Evolutionary conservation across 1,140 invertebrate species (phyloP).

Genomic region (Octopus bimaculoides): DNA sequence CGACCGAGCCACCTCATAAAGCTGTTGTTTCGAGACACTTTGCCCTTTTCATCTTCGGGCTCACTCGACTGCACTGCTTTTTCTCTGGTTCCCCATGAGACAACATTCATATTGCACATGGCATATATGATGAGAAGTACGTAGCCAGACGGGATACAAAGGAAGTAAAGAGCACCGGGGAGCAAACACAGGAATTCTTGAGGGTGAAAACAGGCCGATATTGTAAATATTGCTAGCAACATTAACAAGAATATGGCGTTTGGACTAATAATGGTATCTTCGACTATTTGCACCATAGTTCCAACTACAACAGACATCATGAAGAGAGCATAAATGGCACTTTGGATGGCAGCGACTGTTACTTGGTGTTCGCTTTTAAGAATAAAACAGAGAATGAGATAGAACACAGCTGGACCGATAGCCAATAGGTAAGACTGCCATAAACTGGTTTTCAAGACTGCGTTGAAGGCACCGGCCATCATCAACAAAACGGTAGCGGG

Average conservation of each 20-base stretch:
- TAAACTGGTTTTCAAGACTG: slow-evolving; percentile 49
- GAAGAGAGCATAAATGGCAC: slow-evolving; percentile 89
- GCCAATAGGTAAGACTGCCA: slow-evolving; percentile 58
- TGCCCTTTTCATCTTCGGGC: slow-evolving; percentile 28
- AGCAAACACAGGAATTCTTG: slow-evolving; percentile 98
- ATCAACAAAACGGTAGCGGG: slow-evolving; percentile 68
- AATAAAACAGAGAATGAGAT: slow-evolving; percentile 60
- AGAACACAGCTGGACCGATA: slow-evolving; percentile 59
- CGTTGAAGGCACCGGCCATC: slow-evolving; percentile 65
- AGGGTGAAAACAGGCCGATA: slow-evolving; percentile 95
- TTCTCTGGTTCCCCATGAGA: slow-evolving; percentile 95
- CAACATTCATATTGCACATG: slow-evolving; percentile 95
- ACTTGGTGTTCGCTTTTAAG: slow-evolving; percentile 59
- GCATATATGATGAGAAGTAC: slow-evolving; percentile 95
- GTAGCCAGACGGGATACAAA: slow-evolving; percentile 98
- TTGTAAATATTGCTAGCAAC: slow-evolving; percentile 79
- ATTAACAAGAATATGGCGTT: slow-evolving; percentile 89
- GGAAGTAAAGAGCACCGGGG: slow-evolving; percentile 89
- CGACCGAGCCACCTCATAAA: slow-evolving; percentile 28
- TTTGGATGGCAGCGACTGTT: slow-evolving; percentile 88
- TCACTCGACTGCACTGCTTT: slow-evolving; percentile 48
- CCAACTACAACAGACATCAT: slow-evolving; percentile 99
- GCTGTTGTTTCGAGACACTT: slow-evolving; percentile 23
- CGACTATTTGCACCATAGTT: slow-evolving; percentile 63
- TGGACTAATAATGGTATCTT: slow-evolving; percentile 67